Conservation (phyloP, 2,888 invertebrate genomes). For the Blera fallax region DNA sequence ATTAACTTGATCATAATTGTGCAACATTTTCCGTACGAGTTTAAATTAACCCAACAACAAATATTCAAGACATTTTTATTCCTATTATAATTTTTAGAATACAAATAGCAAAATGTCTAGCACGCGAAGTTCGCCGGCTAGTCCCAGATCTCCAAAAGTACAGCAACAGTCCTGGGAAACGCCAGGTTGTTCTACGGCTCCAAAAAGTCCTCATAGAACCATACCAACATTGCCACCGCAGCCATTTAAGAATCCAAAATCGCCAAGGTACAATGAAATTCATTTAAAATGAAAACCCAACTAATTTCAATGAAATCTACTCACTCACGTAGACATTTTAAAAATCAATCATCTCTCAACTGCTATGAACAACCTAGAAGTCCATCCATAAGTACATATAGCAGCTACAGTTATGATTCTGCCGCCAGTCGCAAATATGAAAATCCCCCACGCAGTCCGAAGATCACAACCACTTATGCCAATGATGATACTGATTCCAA, state of each 20-base stretch:
- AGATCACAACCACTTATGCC: constrained; percentile 81
- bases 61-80: too few relatives aligned
- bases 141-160: constrained; percentile 75
- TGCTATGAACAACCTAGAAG: constrained; percentile 72
- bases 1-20: too few relatives aligned
- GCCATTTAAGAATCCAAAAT: constrained; percentile 79
- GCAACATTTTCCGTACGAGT: too few relatives aligned
- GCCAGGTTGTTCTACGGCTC: constrained; percentile 52
- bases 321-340: constrained; percentile 42
- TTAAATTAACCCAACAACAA: too few relatives aligned
- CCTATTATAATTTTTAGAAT: background rate
- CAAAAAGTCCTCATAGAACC: constrained; percentile 64
- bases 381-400: constrained; percentile 74
- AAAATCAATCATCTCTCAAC: constrained; percentile 64
- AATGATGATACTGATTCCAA: constrained; percentile 77
- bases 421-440: constrained; percentile 76
- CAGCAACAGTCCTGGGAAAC: constrained; percentile 75
- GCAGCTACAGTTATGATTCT: constrained; percentile 74
- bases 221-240: constrained; percentile 76
- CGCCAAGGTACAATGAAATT: constrained; percentile 77
- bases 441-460: constrained; percentile 80
- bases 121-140: constrained; percentile 73
- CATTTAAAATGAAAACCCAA: background rate
- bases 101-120: constrained; percentile 69
- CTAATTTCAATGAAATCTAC: background rate